Evolutionary conservation across 2,113 vertebrate genomes (phyloP).

Genomic region (Trematomus loennbergii): DNA sequence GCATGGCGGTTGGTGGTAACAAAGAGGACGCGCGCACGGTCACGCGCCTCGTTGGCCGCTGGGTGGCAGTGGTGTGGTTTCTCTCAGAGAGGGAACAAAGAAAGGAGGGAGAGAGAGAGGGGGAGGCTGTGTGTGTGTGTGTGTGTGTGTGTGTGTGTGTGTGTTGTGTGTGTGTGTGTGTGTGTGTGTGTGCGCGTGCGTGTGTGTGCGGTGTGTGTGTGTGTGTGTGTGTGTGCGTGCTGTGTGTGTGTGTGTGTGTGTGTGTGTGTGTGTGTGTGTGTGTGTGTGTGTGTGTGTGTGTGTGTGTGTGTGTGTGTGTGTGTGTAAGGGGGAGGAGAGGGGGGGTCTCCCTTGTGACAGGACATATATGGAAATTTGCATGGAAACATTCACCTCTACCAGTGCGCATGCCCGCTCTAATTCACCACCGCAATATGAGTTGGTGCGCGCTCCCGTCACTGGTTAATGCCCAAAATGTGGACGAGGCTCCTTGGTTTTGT

Average conservation of each 20-base stretch:
- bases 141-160: constrained; percentile 16
- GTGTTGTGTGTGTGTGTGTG: constrained; percentile 15
- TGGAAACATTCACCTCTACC: constrained; percentile 51
- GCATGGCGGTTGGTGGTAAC: constrained; percentile 9
- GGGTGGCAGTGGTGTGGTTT: constrained; percentile 84
- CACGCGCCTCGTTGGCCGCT: constrained; percentile 71
- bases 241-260: constrained; percentile 14
- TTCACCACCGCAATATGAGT: constrained; percentile 37
- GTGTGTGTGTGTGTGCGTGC: constrained; percentile 13
- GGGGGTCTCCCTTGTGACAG: constrained; percentile 49
- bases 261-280: constrained; percentile 12
- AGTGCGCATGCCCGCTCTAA: constrained; percentile 44
- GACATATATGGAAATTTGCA: constrained; percentile 71
- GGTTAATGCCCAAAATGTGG: constrained; percentile 9
- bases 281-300: neutral
- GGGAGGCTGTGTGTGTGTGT: constrained; percentile 25
- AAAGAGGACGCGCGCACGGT: constrained; percentile 60
- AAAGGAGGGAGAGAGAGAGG: constrained; percentile 40
- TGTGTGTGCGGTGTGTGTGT: constrained; percentile 2
- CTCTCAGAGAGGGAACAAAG: constrained; percentile 73
- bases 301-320: constrained; percentile 9
- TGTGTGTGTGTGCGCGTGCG: neutral
- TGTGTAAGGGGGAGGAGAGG: neutral
- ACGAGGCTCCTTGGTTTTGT: constrained; percentile 17
- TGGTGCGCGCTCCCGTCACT: constrained; percentile 13